Conservation (phyloP, 2,888 invertebrate species). For the Drosophila trichaetosa region DNA sequence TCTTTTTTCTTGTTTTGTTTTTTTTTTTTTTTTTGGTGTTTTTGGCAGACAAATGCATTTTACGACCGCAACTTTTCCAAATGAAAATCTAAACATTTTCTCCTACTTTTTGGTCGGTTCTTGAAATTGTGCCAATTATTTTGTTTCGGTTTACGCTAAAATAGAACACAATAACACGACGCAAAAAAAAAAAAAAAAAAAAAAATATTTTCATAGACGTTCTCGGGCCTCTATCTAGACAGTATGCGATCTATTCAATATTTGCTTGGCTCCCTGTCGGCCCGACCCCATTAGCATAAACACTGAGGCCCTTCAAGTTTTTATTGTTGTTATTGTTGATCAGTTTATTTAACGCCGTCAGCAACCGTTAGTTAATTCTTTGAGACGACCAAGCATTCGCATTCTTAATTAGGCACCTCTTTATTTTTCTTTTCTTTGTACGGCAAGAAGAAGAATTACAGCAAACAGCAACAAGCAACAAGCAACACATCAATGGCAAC, state of each 20-base stretch:
- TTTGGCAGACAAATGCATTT: conserved; percentile 43
- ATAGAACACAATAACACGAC: conserved; percentile 61
- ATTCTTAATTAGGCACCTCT: conserved; percentile 64
- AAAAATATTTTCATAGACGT: neutral
- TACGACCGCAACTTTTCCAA: conserved; percentile 47
- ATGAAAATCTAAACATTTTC: conserved; percentile 48
- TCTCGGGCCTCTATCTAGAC: neutral
- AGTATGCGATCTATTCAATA: conserved; percentile 54
- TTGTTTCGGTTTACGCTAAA: conserved; percentile 56
- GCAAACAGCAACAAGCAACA: conserved; percentile 27
- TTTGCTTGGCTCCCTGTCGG: conserved; percentile 26
- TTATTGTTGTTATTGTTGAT: conserved; percentile 14
- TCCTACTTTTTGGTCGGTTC: conserved; percentile 7
- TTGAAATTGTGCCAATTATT: conserved; percentile 76
- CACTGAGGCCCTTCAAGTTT: conserved; percentile 25
- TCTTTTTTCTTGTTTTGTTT: neutral
- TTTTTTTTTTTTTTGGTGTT: conserved; percentile 5
- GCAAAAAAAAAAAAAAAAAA: conserved; percentile 7
- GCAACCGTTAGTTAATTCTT: conserved; percentile 55
- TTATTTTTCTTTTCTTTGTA: conserved; percentile 10
- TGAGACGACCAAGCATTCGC: conserved; percentile 38
- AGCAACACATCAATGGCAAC: conserved; percentile 29
- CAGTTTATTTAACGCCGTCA: conserved; percentile 41
- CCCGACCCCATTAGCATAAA: conserved; percentile 48
- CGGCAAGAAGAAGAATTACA: conserved; percentile 19